These are phyloP conservation scores for Marasmarcha lunaedactyla DNA, from an alignment of 2,888 invertebrate genomes.

Conservation along the genomic window DNA sequence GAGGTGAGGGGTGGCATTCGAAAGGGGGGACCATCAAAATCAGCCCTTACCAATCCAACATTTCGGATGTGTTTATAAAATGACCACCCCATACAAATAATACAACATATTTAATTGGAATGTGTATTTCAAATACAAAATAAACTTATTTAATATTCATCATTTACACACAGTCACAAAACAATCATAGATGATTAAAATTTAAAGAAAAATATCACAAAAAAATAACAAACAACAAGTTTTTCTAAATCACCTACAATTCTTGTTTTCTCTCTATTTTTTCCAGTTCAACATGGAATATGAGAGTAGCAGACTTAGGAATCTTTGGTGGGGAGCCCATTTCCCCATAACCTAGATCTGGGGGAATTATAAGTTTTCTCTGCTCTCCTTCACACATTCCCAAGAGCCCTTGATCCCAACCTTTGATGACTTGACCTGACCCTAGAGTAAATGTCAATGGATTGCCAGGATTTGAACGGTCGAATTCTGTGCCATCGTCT, in stretches of 20 bases:
- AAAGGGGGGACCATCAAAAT: no score
- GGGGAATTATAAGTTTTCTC: conserved; percentile 86
- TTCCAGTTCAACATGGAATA: conserved; percentile 84
- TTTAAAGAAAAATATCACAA: no score
- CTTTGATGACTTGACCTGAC: conserved; percentile 88
- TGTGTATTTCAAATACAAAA: no score
- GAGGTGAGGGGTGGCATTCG: no score
- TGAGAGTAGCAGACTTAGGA: conserved; percentile 82
- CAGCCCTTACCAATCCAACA: no score
- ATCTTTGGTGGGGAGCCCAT: conserved; percentile 85
- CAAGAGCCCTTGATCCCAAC: conserved; percentile 91
- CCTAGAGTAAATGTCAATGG: conserved; percentile 87
- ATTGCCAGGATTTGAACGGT: conserved; percentile 80
- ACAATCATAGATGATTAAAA: no score
- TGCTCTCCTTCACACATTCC: conserved; percentile 92
- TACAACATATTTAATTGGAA: no score
- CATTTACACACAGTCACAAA: no score
- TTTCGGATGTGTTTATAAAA: no score
- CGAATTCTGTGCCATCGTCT: conserved; percentile 88
- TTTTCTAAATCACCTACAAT: conserved; percentile 43
- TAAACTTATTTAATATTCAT: no score
- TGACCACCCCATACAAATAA: no score
- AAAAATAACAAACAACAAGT: background rate
- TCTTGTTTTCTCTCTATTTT: conserved; percentile 78
- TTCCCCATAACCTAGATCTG: conserved; percentile 87